Evolutionary conservation across 2,797 vertebrate genomes (phyloP), one percentile per base, ranked within the genome.

Genomic region (Gephyroberyx darwinii): DNA sequence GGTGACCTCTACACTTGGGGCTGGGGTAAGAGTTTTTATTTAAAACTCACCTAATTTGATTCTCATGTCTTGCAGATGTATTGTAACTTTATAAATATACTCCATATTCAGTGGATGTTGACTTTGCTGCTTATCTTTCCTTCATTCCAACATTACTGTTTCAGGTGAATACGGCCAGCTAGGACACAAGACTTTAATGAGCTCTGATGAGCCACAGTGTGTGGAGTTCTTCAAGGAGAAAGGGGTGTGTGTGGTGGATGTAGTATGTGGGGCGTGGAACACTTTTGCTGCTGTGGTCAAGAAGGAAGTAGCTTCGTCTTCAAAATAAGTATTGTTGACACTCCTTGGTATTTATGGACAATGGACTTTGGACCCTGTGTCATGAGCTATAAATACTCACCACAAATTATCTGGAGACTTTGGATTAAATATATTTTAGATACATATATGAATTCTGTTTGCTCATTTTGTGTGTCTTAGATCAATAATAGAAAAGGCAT

Each of bases 1-100:
- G 96, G 97, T 0, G 92, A 95, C 66, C 95, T 99, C 53, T 99
- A 96, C 86, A 97, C 97, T 16, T 99, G 98, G 97, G 98, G 98
- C 80, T 99, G 97, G 98, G 97, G 98, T 98, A 92, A 95, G 94
- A 90, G 86, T 48, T 51, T 73, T 13, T 10, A 45, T 60, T 61
- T 53, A 0, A 1, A 75, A 2, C 14, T 51, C 3, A 35, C n/a
- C 3, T 45, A 2, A 31, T 13, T 6, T 7, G 0, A 59, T 33
- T 48, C 58, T 26, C 22, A 8, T 17, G 12, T 33, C 12, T 50
- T 30, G 41, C 0, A 31, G 50, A 56, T 51, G 43, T 55, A 8
- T 68, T 60, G 0, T 6, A 10, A 17, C 4, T 55, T 58, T 64
- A 17, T 53, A 30, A 13, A 45, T 16, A 45, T 39, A 20, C 33